Evolutionary conservation across 1,140 invertebrate genomes (phyloP).

Genomic region (Augochlora pura): DNA sequence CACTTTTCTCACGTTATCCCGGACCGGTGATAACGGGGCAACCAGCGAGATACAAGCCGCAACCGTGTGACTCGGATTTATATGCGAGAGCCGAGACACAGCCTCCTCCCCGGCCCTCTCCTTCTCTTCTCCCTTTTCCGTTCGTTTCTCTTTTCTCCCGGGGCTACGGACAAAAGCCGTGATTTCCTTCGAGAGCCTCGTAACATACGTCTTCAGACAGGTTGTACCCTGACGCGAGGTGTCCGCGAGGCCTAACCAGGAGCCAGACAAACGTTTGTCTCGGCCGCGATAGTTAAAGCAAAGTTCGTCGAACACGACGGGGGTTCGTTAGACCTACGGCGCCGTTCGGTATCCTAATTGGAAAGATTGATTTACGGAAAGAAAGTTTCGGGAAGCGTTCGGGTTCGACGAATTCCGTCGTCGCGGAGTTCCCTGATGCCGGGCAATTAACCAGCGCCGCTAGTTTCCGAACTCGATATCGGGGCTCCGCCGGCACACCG

Average conservation of each 20-base stretch:
- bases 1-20: constrained; percentile 28
- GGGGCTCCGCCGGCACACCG: neutral
- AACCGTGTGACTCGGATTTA: constrained; percentile 5
- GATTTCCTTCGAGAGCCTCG: no score
- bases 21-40: constrained; percentile 26
- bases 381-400: neutral
- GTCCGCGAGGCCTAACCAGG: no score
- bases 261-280: no score
- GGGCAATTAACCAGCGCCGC: constrained; percentile 9
- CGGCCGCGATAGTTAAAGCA: no score
- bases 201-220: no score
- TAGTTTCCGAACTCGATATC: constrained; percentile 27
- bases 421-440: constrained; percentile 3
- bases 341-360: neutral
- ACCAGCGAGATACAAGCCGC: neutral
- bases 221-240: no score
- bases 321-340: neutral
- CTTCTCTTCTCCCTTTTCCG: neutral
- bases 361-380: neutral
- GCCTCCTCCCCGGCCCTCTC: neutral
- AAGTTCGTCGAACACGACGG: neutral
- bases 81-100: no score
- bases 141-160: no score
- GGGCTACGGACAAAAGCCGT: constrained; percentile 16
- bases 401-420: neutral